phyloP scores from a whole-genome alignment of 2,113 vertebrate species.

The Tyrannus savana region DNA sequence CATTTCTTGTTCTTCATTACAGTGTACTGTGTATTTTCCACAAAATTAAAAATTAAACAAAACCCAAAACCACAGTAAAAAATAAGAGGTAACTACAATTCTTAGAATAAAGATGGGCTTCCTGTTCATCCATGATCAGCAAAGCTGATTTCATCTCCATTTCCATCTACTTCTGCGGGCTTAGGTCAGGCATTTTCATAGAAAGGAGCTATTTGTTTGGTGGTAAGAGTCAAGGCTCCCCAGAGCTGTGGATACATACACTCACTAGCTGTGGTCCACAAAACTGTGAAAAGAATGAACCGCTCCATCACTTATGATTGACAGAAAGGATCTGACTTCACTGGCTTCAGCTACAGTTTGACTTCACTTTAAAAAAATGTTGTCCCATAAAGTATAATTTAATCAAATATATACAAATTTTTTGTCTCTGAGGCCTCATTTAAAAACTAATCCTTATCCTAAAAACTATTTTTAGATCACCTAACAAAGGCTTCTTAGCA shows the following conservation, averaged over 20 bases:
- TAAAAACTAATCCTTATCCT: background rate
- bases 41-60: background rate
- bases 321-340: background rate
- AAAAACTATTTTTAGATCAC: background rate
- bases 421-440: background rate
- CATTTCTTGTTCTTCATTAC: background rate
- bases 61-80: background rate
- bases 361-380: background rate
- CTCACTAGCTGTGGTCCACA: background rate
- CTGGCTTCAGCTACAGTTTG: background rate
- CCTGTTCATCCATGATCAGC: background rate
- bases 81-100: background rate
- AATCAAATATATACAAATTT: background rate
- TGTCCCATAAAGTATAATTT: background rate
- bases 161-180: background rate
- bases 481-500: background rate
- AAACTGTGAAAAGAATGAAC: background rate
- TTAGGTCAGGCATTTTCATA: background rate
- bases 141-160: background rate
- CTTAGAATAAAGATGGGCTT: background rate
- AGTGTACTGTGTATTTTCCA: background rate
- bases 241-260: background rate
- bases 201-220: background rate
- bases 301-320: fast-evolving
- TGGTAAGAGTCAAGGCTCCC: fast-evolving